phyloP scores from a whole-genome alignment of 2,113 vertebrate species.

The Uropsilus gracilis region DNA sequence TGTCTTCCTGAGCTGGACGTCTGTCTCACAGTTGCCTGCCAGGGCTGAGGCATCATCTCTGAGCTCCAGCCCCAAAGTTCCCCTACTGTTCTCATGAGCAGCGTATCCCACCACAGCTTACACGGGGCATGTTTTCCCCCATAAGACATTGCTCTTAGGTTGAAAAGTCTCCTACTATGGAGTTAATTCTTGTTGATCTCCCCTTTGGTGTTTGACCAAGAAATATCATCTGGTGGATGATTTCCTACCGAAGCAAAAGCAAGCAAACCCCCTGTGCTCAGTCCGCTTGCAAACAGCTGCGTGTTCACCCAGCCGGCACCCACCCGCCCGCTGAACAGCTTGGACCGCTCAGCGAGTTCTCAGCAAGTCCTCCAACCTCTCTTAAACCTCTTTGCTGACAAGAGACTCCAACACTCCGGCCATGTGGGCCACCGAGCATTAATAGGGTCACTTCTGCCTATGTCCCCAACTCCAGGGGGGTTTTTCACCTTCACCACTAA shows the following conservation, averaged over 20 bases:
- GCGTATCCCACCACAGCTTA: background rate
- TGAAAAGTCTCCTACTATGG: background rate
- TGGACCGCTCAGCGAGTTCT: background rate
- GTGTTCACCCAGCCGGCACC: background rate
- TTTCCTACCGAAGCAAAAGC: background rate
- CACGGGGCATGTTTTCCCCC: background rate
- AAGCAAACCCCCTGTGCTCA: background rate
- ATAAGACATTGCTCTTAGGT: background rate
- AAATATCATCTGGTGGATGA: background rate
- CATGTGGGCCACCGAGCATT: background rate
- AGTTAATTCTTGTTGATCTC: background rate
- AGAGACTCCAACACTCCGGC: background rate
- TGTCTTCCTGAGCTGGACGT: background rate
- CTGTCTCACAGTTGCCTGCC: background rate
- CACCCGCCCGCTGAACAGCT: background rate
- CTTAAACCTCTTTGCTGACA: background rate
- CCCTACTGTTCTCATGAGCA: background rate
- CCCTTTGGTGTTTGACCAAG: background rate
- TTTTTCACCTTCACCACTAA: background rate
- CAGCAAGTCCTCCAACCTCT: background rate
- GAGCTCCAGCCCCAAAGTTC: background rate
- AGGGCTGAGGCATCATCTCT: background rate
- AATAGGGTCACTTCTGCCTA: background rate
- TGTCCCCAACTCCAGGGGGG: background rate
- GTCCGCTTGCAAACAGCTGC: conserved; percentile 47